A percentile compares a stretch with the other conserved stretches of the same genome.
These are phyloP conservation scores for Brachystomella parvula DNA, from an alignment of 1,140 invertebrate species.

Conservation along the genomic window DNA sequence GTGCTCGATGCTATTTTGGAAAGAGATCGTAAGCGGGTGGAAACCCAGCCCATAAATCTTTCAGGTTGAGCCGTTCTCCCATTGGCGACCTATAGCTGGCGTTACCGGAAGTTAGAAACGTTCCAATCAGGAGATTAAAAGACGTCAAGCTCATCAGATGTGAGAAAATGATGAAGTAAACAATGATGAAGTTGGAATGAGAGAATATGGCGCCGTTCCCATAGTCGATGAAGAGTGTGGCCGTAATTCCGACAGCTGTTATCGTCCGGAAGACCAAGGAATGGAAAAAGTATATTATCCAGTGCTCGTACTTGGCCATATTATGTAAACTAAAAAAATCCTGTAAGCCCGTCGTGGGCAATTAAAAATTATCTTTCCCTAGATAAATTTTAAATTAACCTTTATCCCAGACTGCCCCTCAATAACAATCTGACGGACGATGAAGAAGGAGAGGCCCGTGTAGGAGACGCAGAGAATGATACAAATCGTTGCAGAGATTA, in stretches of 20 bases:
- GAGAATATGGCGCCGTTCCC: slow-evolving; percentile 15
- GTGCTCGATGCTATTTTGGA: no score
- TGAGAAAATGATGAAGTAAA: slow-evolving; percentile 13
- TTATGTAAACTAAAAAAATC: slow-evolving; percentile 29
- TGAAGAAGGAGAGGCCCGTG: slow-evolving; percentile 13
- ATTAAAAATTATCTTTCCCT: background rate
- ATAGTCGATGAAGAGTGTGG: slow-evolving; percentile 15
- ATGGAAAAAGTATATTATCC: slow-evolving; percentile 24
- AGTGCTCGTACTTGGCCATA: slow-evolving; percentile 22
- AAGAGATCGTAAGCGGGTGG: no score
- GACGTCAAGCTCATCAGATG: slow-evolving; percentile 21
- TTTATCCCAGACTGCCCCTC: slow-evolving; percentile 19
- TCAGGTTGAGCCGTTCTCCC: no score
- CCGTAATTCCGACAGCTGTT: slow-evolving; percentile 13
- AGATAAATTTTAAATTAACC: background rate
- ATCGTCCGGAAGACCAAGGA: slow-evolving; percentile 23
- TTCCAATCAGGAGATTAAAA: slow-evolving; percentile 26
- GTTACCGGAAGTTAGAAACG: slow-evolving; percentile 5
- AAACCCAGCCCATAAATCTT: no score
- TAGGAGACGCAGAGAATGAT: slow-evolving; percentile 5
- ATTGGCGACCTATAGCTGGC: no score
- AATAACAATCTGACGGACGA: slow-evolving; percentile 15
- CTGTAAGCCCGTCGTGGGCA: background rate
- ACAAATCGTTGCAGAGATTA: background rate
- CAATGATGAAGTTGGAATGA: background rate